Evolutionary conservation across 2,113 vertebrate genomes (phyloP), one percentile per base, ranked within the genome.

Genomic region (Narcine bancroftii): DNA sequence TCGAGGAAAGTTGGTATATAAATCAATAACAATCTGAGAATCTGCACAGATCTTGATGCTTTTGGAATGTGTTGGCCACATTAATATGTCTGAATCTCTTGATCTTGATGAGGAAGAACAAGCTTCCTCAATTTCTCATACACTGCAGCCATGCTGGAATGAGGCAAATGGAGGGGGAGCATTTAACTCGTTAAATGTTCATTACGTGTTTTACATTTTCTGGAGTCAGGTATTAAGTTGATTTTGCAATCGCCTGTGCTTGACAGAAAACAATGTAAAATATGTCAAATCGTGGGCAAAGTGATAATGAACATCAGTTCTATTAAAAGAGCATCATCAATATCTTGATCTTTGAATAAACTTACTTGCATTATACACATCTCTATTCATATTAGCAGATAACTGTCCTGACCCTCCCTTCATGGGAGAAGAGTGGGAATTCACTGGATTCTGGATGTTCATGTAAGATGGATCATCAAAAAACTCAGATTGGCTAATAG

Each of bases 401-500:
- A 4, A 75, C 93, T 93, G 94, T 33, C 92, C 2, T 26, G 94
- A 0, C 92, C 93, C 93, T 79, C 93, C 81, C 72, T 87, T 85
- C 1, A 81, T 92, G 87, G 94, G 81, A 72, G 93, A 75, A 85
- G 93, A 93, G 42, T 93, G 93, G 56, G 93, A 45, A 0, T 95
- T 63, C 60, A 95, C 95, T 71, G 95, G 92, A 87, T 93, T 92
- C 93, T 96, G 96, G 0, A 96, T 97, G 92, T 97, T 97, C 93
- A 97, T 96, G 93, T 97, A 96, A 94, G 95, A 95, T 0, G 95
- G 96, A 73, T 97, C 96, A 36, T 96, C 96, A 79, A 96, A 96
- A 91, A 96, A 95, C 92, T 96, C 95, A 92, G 93, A 47, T 92
- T 83, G 95, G 93, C 94, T 94, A 0, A 92, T 89, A 60, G 93